Evolutionary conservation across 2,888 invertebrate species (phyloP).

Genomic region (Allophyes oxyacanthae): DNA sequence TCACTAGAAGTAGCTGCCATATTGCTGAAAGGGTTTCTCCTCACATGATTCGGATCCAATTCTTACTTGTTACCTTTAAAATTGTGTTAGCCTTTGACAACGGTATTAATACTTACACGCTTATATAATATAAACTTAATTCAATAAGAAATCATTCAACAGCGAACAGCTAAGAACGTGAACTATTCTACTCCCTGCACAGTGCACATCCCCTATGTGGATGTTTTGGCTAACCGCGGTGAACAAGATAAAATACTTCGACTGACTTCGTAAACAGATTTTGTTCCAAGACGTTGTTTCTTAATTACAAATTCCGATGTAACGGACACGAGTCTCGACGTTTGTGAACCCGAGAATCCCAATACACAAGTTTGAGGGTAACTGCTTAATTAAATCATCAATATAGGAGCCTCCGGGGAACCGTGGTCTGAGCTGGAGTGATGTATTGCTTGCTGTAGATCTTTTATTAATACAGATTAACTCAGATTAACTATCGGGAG

Average conservation of each 20-base stretch:
- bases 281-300: slow-evolving; percentile 76
- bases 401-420: slow-evolving; percentile 64
- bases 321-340: slow-evolving; percentile 69
- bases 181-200: slow-evolving; percentile 66
- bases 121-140: slow-evolving; percentile 32
- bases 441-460: slow-evolving; percentile 62
- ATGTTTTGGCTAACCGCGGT: slow-evolving; percentile 57
- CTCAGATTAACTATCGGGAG: no score
- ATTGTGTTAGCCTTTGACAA: slow-evolving; percentile 28
- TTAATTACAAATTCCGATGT: slow-evolving; percentile 83
- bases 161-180: slow-evolving; percentile 55
- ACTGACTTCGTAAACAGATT: slow-evolving; percentile 76
- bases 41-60: no score
- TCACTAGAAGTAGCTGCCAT: no score
- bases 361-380: slow-evolving; percentile 70
- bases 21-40: no score
- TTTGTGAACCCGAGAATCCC: slow-evolving; percentile 57
- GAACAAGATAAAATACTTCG: slow-evolving; percentile 73
- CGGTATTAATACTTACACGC: slow-evolving; percentile 11
- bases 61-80: slow-evolving; percentile 9
- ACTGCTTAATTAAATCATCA: slow-evolving; percentile 82
- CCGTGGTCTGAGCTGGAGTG: slow-evolving; percentile 55
- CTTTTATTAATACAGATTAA: neutral
- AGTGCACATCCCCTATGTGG: slow-evolving; percentile 55
- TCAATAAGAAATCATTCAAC: slow-evolving; percentile 53